Base-by-base conservation (phyloP, 2,888 invertebrate species). In the Dilophus febrilis region DNA sequence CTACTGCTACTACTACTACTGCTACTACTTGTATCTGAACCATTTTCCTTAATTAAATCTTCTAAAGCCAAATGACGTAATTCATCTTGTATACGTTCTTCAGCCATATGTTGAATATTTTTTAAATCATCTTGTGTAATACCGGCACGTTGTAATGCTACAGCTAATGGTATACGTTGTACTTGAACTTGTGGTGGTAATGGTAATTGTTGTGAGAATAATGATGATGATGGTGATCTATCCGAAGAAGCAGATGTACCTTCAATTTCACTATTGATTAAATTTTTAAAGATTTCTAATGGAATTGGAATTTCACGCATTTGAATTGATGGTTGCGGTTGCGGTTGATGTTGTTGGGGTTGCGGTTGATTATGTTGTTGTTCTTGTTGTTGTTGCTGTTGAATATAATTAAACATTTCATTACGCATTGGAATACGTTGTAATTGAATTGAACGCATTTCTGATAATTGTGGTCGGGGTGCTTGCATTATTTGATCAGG, bases 401-500 rank as follows among this genome's bases (percentile, higher is more conserved):
- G 62, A 7, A 63, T 62, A n/a, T n/a, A n/a, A n/a, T n/a, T n/a
- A n/a, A n/a, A n/a, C 29, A 37, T 17, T 16, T 37, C 37, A 16
- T 30, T n/a, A 18, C 28, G 33, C 41, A 70, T 60, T 28, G 67
- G 67, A 45, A 70, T 53, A 45, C 65, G 63, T 46, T 64, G 64
- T 40, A 64, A 58, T 37, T 64, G 62, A 40, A 63, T 61, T n/a
- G n/a, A n/a, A 50, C 61, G 59, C 14, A 63, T 54, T 46, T 58
- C 57, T 44, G 58, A 55, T 33, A 42, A 48, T 43, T 71, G 70
- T 38, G 61, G 62, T 41, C 59, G 61, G 30, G 64, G 65, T 1
- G 65, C 62, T 47, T 65, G 65, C 54, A 67, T 62, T 42, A 64
- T 52, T 51, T 62, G 53, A 46, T 59, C 54, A 45, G 63, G 61